Evolutionary conservation across 2,113 vertebrate genomes (phyloP).

Genomic region (Arvicanthis niloticus): DNA sequence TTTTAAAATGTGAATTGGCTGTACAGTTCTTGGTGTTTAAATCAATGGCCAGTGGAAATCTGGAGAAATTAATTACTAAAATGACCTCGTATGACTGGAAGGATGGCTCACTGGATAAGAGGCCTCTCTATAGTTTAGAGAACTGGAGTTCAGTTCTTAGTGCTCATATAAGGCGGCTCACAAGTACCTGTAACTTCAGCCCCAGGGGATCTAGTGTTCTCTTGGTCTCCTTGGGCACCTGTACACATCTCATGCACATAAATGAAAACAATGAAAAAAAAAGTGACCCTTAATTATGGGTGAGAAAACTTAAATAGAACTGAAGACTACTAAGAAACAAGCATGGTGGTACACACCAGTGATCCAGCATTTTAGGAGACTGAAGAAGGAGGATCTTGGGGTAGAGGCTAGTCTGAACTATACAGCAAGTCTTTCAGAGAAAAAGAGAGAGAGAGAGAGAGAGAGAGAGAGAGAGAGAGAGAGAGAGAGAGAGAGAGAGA

Average conservation of each 20-base stretch:
- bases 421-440: not conserved
- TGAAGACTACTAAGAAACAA: not conserved
- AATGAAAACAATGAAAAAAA: not conserved
- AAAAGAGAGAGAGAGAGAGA: not conserved
- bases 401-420: not conserved
- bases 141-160: not conserved
- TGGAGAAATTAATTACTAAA: not conserved
- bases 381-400: not conserved
- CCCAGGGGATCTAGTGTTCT: not conserved
- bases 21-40: slow-evolving; percentile 21
- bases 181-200: not conserved
- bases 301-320: slow-evolving; percentile 45
- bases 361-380: not conserved
- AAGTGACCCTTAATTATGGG: slow-evolving; percentile 11
- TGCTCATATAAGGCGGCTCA: not conserved
- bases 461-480: not conserved
- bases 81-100: not conserved
- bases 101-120: not conserved
- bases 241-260: not conserved
- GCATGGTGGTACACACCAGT: not conserved
- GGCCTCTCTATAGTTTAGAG: not conserved
- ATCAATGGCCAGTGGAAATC: slow-evolving; percentile 7
- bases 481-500: too few species aligned
- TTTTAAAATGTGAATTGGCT: slow-evolving; percentile 24
- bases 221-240: not conserved